Conservation (phyloP, 1,140 invertebrate genomes). For the Oedothorax gibbosus region DNA sequence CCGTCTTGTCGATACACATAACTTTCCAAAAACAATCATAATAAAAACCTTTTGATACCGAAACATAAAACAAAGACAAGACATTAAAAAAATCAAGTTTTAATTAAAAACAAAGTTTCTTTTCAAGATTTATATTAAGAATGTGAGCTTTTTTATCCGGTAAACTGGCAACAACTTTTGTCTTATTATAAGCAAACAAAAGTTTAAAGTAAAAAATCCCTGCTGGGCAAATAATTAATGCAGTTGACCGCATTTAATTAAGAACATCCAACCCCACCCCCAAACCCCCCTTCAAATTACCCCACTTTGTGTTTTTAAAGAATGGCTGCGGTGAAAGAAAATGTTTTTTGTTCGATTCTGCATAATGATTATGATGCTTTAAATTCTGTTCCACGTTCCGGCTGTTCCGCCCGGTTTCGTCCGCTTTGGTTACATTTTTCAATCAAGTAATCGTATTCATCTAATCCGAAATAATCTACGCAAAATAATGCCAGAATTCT, state of each 20-base stretch:
- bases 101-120: conserved; percentile 47
- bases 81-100: neutral
- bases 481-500: no score
- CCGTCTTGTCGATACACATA: no score
- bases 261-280: neutral
- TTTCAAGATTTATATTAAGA: conserved; percentile 42
- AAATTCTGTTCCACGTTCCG: neutral
- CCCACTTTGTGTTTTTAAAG: neutral
- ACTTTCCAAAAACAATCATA: no score
- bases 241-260: conserved; percentile 51
- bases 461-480: neutral
- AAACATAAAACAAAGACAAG: no score
- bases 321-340: conserved; percentile 8
- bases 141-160: conserved; percentile 1
- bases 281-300: neutral
- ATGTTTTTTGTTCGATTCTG: conserved; percentile 5
- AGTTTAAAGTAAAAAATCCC: conserved; percentile 22
- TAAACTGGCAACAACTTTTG: conserved; percentile 31
- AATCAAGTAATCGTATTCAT: conserved; percentile 9
- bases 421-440: neutral
- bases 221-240: conserved; percentile 38
- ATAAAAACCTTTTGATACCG: no score
- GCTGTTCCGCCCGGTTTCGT: neutral
- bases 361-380: conserved; percentile 27
- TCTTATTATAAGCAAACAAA: conserved; percentile 25